Base-by-base conservation (phyloP, 1,140 invertebrate genomes). In the Drosophila santomea region DNA sequence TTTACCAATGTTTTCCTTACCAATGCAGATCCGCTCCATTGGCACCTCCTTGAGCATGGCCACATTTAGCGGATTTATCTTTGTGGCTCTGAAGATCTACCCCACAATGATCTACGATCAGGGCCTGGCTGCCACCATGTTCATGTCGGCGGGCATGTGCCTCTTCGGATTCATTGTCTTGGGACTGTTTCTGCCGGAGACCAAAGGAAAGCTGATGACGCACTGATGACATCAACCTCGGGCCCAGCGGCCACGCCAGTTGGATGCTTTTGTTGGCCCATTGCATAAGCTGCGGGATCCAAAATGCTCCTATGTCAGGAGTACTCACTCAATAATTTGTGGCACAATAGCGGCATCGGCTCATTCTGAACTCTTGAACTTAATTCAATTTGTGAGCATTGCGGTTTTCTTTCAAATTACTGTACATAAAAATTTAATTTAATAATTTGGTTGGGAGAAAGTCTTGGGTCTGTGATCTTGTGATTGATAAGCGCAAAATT, bases 331-430 rank as follows among this genome's bases (percentile, higher is more conserved):
- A 64, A 54, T 50, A 54, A 58, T 43, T 61, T 74, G 44, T 47
- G 63, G 68, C 75, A 63, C 61, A 81, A 78, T 58, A 11, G 50
- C 28, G 51, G 63, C 56, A 45, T 51, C 48, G 43, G 47, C 71
- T 75, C 75, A 88, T 86, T 79, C 71, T 88, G 82, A 86, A 76
- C 83, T 83, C 72, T 79, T 86, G 82, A 86, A 82, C 82, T 45
- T 69, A 69, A 83, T 88, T 86, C 79, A 88, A 82, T 82, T 78
- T 74, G n/a, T 25, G 28, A 36, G 55, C 45, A 51, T 52, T 58
- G 61, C 45, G 57, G 55, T 45, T 85, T 32, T 39, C 28, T 56
- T 45, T 12, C 45, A 48, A 14, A 47, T 45, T 38, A 62, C 60
- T 55, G 43, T 62, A 64, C 61, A 75, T 61, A 68, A 51, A 75